Evolutionary conservation across 2,888 invertebrate species (phyloP).

Genomic region (Pseudococcus longispinus): DNA sequence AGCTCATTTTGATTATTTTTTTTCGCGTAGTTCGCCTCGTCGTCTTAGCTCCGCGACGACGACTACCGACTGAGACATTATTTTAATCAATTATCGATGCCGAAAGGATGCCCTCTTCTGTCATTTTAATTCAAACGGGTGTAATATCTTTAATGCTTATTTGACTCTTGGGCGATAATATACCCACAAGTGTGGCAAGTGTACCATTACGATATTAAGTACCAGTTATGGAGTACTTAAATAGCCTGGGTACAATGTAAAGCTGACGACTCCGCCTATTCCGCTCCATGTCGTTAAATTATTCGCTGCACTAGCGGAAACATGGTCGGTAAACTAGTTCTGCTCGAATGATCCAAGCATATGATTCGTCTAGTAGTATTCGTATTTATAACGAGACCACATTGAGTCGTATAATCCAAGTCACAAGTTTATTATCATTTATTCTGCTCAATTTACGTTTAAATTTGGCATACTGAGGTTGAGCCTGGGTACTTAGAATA

Average conservation of each 20-base stretch:
- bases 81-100: neutral
- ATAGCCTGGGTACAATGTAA: neutral
- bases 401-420: neutral
- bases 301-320: neutral
- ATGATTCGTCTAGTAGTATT: neutral
- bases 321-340: neutral
- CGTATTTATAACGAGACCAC: neutral
- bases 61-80: neutral
- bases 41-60: neutral
- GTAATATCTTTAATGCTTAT: neutral
- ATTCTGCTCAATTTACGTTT: neutral
- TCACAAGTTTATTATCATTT: neutral
- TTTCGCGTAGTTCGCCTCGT: neutral
- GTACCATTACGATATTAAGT: neutral
- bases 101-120: neutral
- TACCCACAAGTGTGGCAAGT: neutral
- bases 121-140: neutral
- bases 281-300: neutral
- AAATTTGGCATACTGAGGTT: too few species aligned
- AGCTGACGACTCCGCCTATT: neutral
- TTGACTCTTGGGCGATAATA: neutral
- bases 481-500: too few species aligned
- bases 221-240: neutral
- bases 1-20: too few species aligned
- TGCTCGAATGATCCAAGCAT: neutral